Evolutionary conservation across 1,140 invertebrate genomes (phyloP), one percentile per base, ranked within the genome.

Genomic region (Brachionus rubens): DNA sequence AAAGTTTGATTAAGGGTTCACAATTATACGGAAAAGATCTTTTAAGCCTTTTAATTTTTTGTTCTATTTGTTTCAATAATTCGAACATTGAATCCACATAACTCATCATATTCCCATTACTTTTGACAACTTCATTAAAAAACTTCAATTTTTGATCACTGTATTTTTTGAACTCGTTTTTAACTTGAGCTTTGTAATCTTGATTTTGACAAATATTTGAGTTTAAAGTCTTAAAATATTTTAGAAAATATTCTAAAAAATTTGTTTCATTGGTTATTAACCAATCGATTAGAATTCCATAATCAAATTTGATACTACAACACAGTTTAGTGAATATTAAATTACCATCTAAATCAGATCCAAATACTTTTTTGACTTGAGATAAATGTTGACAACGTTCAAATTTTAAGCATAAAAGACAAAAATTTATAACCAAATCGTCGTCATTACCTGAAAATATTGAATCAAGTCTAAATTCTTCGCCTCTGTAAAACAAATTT

Each of bases 201-300:
- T 9, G n/a, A n/a, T n/a, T n/a, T 28, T 54, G 14, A 19, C n/a
- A 6, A 4, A 59, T 36, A 33, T 59, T 36, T 36, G 30, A 59
- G 9, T 59, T 33, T 36, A 59, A 36, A 7, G 36, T 36, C 28
- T 59, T 59, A n/a, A 59, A 59, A 33, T 59, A 59, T 40, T 59
- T 59, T 9, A 59, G 16, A 36, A 59, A 59, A 28, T 59, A 59
- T 33, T 59, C 54, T 30, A 59, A 59, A 59, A 59, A 59, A 59
- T 40, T 59, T 14, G 54, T 59, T 36, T 59, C 54, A 59, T 59
- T 59, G 28, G 14, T 59, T 33, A 59, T 59, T 21, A 59, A 30
- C 54, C 54, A 59, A 40, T 59, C 54, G 12, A 59, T n/a, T 19
- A 59, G 36, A 7, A 59, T 30, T 59, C 36, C 28, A 36, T 59